phyloP scores from a whole-genome alignment of 2,888 invertebrate genomes.

The Deilephila elpenor region DNA sequence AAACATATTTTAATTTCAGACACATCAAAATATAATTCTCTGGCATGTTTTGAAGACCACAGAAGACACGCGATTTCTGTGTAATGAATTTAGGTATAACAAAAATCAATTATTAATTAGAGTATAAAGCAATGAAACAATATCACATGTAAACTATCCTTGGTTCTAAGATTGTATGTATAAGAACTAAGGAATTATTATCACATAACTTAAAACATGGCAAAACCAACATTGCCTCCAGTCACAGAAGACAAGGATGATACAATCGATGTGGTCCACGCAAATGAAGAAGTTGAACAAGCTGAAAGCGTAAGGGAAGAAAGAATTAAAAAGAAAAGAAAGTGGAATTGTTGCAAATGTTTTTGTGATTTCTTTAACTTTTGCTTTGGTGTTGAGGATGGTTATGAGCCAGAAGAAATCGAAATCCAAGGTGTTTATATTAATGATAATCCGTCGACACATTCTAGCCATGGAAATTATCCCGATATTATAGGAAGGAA shows the following conservation, averaged over 20 bases:
- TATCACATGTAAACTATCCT: too few relatives aligned
- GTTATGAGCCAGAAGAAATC: not conserved
- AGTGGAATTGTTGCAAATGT: not conserved
- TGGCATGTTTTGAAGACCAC: too few relatives aligned
- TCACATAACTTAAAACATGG: not conserved
- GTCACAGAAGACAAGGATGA: not conserved
- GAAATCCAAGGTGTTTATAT: not conserved
- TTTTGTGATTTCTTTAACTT: not conserved
- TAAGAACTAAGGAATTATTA: not conserved
- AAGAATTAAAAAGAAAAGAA: not conserved
- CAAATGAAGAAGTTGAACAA: not conserved
- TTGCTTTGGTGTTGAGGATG: not conserved
- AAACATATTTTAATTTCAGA: too few relatives aligned
- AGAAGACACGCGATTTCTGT: too few relatives aligned
- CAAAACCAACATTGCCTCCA: conserved; percentile 1
- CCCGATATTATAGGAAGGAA: not conserved
- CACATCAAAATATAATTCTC: too few relatives aligned
- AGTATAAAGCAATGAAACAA: too few relatives aligned
- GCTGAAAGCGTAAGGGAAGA: not conserved
- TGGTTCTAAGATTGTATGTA: too few relatives aligned
- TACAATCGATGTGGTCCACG: not conserved
- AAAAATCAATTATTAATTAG: too few relatives aligned
- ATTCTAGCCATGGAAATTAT: not conserved
- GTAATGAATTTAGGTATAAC: too few relatives aligned
- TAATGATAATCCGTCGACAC: not conserved